These are phyloP conservation scores for Philereme transversata DNA, from an alignment of 2,888 invertebrate genomes.

Conservation along the genomic window DNA sequence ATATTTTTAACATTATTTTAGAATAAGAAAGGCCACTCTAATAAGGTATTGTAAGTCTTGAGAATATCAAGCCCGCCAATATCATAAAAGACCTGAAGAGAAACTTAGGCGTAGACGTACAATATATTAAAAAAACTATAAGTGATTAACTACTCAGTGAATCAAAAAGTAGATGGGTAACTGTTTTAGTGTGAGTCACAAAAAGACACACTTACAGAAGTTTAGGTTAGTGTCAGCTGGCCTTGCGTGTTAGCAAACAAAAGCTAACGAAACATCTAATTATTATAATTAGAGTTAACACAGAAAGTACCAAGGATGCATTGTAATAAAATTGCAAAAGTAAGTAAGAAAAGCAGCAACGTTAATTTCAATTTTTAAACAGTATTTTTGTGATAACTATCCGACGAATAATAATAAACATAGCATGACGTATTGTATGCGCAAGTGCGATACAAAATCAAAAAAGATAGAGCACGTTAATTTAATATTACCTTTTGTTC, in stretches of 20 bases:
- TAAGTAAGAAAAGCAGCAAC: constrained; percentile 1
- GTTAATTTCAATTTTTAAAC: neutral
- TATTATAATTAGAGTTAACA: no score
- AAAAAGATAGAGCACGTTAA: constrained; percentile 33
- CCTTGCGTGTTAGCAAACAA: neutral
- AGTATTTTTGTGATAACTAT: constrained; percentile 14
- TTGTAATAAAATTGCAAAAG: neutral
- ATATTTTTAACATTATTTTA: no score
- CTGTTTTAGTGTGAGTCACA: neutral
- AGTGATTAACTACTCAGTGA: neutral
- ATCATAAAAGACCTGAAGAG: neutral
- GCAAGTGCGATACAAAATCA: constrained; percentile 31
- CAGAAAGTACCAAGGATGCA: neutral
- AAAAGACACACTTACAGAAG: neutral
- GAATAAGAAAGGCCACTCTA: no score
- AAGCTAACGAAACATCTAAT: neutral
- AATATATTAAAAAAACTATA: no score
- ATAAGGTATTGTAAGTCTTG: no score
- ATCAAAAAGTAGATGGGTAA: neutral
- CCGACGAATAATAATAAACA: constrained; percentile 14
- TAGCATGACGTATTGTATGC: constrained; percentile 33
- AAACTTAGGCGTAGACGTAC: no score
- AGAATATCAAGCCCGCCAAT: neutral
- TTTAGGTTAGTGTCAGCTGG: constrained; percentile 2
- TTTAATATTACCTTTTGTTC: constrained; percentile 19